Evolutionary conservation across 2,797 vertebrate genomes (phyloP).

Genomic region (Limosa lapponica): DNA sequence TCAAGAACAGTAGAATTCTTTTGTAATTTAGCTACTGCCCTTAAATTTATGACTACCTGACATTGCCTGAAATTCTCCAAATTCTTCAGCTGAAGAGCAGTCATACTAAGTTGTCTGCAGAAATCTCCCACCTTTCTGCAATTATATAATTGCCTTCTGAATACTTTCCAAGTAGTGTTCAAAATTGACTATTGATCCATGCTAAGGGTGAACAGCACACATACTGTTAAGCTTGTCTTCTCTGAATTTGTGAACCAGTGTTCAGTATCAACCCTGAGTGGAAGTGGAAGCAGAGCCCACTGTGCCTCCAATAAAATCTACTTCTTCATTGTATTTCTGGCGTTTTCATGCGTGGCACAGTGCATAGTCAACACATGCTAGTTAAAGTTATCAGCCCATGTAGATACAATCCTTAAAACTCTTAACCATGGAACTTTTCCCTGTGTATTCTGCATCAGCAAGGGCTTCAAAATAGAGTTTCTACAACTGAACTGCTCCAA

Average conservation of each 20-base stretch:
- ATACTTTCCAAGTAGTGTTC: neutral
- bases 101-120: neutral
- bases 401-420: neutral
- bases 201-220: neutral
- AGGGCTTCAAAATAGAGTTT: neutral
- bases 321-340: neutral
- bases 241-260: neutral
- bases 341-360: neutral
- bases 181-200: constrained; percentile 17
- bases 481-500: neutral
- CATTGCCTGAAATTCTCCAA: neutral
- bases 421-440: neutral
- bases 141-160: constrained; percentile 8
- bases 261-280: neutral
- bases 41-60: neutral
- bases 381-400: neutral
- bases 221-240: neutral
- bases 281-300: neutral
- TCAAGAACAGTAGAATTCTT: neutral
- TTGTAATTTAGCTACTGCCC: neutral
- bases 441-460: neutral
- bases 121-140: neutral
- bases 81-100: neutral
- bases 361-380: neutral
- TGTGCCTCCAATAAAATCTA: neutral